These are phyloP conservation scores for Scolopax mira DNA, from an alignment of 2,113 vertebrate species.

Conservation along the genomic window DNA sequence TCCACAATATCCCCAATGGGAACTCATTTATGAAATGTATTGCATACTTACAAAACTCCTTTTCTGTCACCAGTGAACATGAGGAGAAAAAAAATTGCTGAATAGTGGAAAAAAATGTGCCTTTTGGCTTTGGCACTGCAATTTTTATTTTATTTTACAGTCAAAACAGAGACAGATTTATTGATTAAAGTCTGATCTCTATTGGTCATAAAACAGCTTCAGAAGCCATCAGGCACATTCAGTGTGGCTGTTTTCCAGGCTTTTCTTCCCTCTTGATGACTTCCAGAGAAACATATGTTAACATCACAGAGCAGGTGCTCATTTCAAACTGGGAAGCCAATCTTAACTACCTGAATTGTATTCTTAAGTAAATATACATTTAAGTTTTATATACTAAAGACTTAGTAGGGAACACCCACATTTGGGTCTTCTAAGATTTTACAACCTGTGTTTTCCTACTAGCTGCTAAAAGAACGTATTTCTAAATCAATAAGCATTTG, in stretches of 20 bases:
- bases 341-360: background rate
- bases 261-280: background rate
- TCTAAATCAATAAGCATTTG: background rate
- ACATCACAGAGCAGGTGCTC: background rate
- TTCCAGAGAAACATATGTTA: conserved; percentile 6
- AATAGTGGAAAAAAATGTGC: background rate
- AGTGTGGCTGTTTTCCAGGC: background rate
- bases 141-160: background rate
- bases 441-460: background rate
- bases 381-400: background rate
- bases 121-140: conserved; percentile 15
- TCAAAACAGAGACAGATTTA: conserved; percentile 41
- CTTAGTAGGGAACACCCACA: background rate
- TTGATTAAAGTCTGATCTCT: conserved; percentile 32
- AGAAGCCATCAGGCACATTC: conserved; percentile 9
- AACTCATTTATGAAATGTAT: background rate
- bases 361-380: background rate
- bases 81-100: background rate
- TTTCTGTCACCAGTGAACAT: background rate
- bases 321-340: background rate
- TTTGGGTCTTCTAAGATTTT: background rate
- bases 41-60: background rate
- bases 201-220: conserved; percentile 12
- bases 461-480: background rate
- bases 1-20: background rate